Percentiles rank a stretch among this genome's conserved stretches.
Evolutionary conservation across 2,797 vertebrate genomes (phyloP).

Genomic region (Podarcis lilfordi): DNA sequence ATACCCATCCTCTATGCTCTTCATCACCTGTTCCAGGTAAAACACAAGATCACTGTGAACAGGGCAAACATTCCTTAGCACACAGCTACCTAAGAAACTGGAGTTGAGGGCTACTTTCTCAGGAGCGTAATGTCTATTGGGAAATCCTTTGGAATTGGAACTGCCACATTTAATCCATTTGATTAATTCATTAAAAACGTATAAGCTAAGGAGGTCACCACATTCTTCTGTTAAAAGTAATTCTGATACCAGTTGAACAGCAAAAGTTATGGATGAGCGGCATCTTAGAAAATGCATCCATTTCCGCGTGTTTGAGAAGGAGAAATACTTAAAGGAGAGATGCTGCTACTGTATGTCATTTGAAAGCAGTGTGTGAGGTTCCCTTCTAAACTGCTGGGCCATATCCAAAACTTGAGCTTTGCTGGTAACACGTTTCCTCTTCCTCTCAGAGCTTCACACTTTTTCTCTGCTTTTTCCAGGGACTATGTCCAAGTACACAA

Average conservation of each 20-base stretch:
- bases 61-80: background rate
- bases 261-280: background rate
- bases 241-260: background rate
- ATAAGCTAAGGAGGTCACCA: background rate
- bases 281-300: background rate
- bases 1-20: constrained; percentile 93
- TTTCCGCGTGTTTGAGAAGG: background rate
- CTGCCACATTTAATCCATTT: background rate
- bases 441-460: too few relatives aligned
- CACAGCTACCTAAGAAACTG: background rate
- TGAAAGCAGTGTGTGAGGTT: too few relatives aligned
- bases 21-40: constrained; percentile 88
- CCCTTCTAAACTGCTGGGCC: too few relatives aligned
- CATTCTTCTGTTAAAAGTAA: background rate
- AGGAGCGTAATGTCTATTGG: too few relatives aligned
- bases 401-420: too few relatives aligned
- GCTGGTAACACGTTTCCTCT: too few relatives aligned
- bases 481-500: too few relatives aligned
- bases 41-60: background rate
- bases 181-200: background rate
- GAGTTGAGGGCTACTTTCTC: background rate
- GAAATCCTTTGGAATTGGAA: background rate
- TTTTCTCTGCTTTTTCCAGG: too few relatives aligned
- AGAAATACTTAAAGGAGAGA: background rate
- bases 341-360: too few relatives aligned